Evolutionary conservation across 2,113 vertebrate genomes (phyloP), one percentile per base, ranked within the genome.

Genomic region (Ursus arctos): DNA sequence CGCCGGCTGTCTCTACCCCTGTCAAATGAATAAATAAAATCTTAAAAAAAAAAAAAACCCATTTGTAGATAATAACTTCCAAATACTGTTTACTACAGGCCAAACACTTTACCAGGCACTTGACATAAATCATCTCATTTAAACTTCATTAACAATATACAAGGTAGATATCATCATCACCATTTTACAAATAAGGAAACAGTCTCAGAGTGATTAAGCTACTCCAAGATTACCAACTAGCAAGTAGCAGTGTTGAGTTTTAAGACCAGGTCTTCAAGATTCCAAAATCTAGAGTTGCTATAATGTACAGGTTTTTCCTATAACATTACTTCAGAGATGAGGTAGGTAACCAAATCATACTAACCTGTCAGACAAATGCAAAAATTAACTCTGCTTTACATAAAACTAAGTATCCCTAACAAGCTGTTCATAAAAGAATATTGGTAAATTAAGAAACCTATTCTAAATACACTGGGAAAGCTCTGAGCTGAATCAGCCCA

Each of bases 381-480:
- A 49, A 77, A 49, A 88, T 77, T 72, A 95, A 80, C 57, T 88
- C 53, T 84, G 36, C 85, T 80, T 31, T 80, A 47, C 11, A 72
- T 6, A 47, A 94, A 80, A 71, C 31, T 79, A 79, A 88, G 43
- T 7, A 71, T 33, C 10, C 59, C 31, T 28, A 31, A 91, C 7
- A 92, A 93, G 72, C 26, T 33, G 19, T 76, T 82, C 69, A 88
- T 51, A 88, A 84, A 74, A 92, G 53, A 88, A 92, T 51, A 94
- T 15, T 36, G 47, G 13, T 36, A 55, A 88, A 63, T 92, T 91
- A 71, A 59, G 82, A 95, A 77, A 14, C 43, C 21, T 92, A 43
- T 33, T 92, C 43, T 65, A 94, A 96, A 69, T 85, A 92, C 65
- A 97, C 22, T 9, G 15, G 26, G 65, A 96, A 96, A 96, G 47